A percentile compares a stretch with the other conserved stretches of the same genome.
Evolutionary conservation across 2,888 invertebrate species (phyloP).

Genomic region (Agrotis clavis): DNA sequence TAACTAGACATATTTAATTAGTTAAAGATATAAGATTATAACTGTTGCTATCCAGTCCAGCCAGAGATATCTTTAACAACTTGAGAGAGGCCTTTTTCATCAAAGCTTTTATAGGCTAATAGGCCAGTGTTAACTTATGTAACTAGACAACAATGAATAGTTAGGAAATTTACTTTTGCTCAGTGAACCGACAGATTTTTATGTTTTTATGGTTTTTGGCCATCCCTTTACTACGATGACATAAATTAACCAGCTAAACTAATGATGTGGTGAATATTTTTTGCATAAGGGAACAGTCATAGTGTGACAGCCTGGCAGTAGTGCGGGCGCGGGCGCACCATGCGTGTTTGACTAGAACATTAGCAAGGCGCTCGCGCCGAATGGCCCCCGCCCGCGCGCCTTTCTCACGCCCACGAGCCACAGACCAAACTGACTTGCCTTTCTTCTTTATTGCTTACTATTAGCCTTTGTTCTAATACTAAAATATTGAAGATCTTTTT

Average conservation of each 20-base stretch:
- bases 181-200: neutral
- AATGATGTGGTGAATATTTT: slow-evolving; percentile 55
- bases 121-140: neutral
- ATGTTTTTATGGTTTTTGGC: too few relatives aligned
- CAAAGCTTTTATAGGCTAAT: neutral
- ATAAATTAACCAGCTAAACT: slow-evolving; percentile 50
- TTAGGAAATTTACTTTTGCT: neutral
- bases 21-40: slow-evolving; percentile 5
- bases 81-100: neutral
- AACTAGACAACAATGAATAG: neutral
- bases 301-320: slow-evolving; percentile 52
- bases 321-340: slow-evolving; percentile 52
- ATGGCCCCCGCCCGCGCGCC: slow-evolving; percentile 78
- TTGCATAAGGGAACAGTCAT: slow-evolving; percentile 52
- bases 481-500: slow-evolving; percentile 58
- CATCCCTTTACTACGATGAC: slow-evolving; percentile 9
- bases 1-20: slow-evolving; percentile 18
- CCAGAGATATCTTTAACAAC: neutral
- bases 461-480: slow-evolving; percentile 66
- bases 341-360: slow-evolving; percentile 84
- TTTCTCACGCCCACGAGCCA: slow-evolving; percentile 88
- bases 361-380: slow-evolving; percentile 76
- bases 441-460: slow-evolving; percentile 81
- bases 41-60: neutral
- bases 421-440: slow-evolving; percentile 73